Base-by-base conservation (phyloP, 2,797 vertebrate species). In the Aeoliscus strigatus region DNA sequence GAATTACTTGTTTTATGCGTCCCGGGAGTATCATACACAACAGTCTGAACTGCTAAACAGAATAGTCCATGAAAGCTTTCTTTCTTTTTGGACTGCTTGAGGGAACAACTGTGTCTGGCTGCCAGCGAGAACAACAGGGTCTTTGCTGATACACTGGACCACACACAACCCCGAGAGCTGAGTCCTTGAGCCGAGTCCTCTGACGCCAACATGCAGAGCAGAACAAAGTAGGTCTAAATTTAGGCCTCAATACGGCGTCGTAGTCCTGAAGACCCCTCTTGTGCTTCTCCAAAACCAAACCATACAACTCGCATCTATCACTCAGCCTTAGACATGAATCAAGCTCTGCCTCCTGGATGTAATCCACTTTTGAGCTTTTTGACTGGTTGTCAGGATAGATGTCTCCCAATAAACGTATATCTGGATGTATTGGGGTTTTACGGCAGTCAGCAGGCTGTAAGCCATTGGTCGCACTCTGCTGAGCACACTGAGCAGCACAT, bases 41-140 rank as follows among this genome's bases (percentile, higher is more conserved):
- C 63, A 72, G 62, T 67, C 62, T 73, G 63, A 65, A 63, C 70
- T 43, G 69, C 72, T 70, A 79, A 77, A 79, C 66, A 79, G 77
- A 86, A 83, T 79, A 76, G 77, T 83, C 70, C 66, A 82, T 85
- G 75, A 84, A 85, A 80, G 82, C 79, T 30, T 60, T 79, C 75
- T 84, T 86, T 86, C 75, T 77, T 72, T 77, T 70, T 60, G 40
- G 56, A 58, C 55, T 68, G 65, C 71, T 78, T 32, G 66, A 76
- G 79, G 77, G 73, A 67, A 68, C 13, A 61, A 76, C 71, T 81
- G 76, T 76, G 73, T 82, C 75, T 78, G 71, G 66, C 65, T 74
- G 69, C 73, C 65, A 60, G 67, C 37, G 62, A 76, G 81, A 84
- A 85, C 84, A 86, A 85, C 83, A 79, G 68, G 27, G 4, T 76